Base-by-base conservation (phyloP, 2,888 invertebrate genomes). In the Agonum fuliginosum region DNA sequence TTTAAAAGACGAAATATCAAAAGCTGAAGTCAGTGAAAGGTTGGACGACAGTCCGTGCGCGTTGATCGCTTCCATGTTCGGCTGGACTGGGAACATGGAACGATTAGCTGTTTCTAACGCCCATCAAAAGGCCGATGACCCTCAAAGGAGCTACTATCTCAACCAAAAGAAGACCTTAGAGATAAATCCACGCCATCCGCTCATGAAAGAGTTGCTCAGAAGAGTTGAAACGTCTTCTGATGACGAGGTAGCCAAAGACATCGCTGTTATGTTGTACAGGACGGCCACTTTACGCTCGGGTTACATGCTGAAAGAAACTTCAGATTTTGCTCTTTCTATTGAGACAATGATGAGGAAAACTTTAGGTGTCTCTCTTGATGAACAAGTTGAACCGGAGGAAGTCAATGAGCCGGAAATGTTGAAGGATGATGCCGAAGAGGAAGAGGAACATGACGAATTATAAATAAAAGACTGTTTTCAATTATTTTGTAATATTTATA, bases 51-150 rank as follows among this genome's bases (percentile, higher is more conserved):
- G 98, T 4, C 99, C 99, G 0, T 98, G 97, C 87, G 99, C 98
- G 70, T 90, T 99, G 70, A 97, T 98, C 62, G 99, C 99, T 80
- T 95, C 96, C 78, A 94, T 95, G 89, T 99, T 97, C 88, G 98
- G 98, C 81, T 99, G 98, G 98, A 98, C 98, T 82, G 99, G 98
- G 83, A 99, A 99, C 88, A 99, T 99, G 99, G 99, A 99, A 89
- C 91, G 99, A 67, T 91, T 99, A 80, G 97, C 98, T 80, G 88
- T 95, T 80, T 95, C 95, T 58, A 99, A 99, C 88, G 98, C 99
- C 12, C 98, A 99, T 87, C 97, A 98, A 87, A 99, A 99, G 86
- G 87, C 93, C 2, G 95, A 98, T 84, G 97, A 98, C 89, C 94
- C 96, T 34, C 95, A 97, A 85, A 93, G 96, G 84, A 82, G 87